A percentile compares a stretch with the other conserved stretches of the same genome.
Evolutionary conservation across 1,140 invertebrate species (phyloP).

Genomic region (Teleopsis dalmanni): DNA sequence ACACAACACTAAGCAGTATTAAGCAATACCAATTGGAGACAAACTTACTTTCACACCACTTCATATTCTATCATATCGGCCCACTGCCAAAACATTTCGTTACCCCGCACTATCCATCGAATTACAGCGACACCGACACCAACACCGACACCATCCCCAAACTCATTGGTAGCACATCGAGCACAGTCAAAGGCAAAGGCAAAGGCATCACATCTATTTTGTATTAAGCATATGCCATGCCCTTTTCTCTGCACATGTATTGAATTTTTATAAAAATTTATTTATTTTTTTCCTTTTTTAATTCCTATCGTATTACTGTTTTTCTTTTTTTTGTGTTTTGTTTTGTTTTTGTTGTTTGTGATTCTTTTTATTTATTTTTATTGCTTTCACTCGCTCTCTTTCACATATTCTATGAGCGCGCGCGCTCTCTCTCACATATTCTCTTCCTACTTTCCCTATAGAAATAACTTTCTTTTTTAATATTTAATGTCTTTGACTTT

Average conservation of each 20-base stretch:
- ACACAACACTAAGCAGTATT: no score
- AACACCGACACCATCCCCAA: no score
- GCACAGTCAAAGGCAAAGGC: no score
- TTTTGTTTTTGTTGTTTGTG: background rate
- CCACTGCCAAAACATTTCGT: no score
- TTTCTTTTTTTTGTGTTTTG: background rate
- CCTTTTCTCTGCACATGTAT: background rate
- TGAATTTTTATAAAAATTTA: background rate
- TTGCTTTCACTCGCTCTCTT: slow-evolving; percentile 1
- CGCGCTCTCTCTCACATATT: background rate
- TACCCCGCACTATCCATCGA: no score
- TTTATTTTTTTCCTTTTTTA: slow-evolving; percentile 3
- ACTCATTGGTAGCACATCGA: no score
- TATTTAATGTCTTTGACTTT: background rate
- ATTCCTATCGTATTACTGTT: slow-evolving; percentile 1
- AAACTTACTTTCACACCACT: no score
- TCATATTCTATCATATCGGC: no score
- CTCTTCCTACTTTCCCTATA: background rate
- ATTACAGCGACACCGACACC: no score
- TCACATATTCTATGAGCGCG: background rate
- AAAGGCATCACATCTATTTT: no score
- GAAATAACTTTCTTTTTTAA: background rate
- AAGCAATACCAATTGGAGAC: no score
- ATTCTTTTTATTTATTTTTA: background rate
- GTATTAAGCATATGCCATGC: slow-evolving; percentile 10